Conservation (phyloP, 2,113 vertebrate species). For the Desmodus rotundus region DNA sequence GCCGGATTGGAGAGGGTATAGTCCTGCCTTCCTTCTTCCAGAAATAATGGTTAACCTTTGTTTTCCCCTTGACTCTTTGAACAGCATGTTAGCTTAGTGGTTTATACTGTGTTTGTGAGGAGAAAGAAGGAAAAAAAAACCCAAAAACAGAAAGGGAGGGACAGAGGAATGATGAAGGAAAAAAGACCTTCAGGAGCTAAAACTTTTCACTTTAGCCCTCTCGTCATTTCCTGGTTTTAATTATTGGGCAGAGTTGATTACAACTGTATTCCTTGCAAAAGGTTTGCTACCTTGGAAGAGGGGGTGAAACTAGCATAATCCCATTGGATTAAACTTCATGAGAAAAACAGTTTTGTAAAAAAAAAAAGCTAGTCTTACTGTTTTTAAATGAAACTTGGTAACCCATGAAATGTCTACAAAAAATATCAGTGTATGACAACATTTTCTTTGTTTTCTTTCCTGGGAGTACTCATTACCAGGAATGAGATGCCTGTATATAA, state of each 20-base stretch:
- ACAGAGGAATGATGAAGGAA: neutral
- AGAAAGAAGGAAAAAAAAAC: neutral
- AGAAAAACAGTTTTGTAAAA: constrained; percentile 23
- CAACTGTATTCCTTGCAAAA: neutral
- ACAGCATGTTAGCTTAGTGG: neutral
- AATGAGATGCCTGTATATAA: neutral
- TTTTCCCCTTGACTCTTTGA: neutral
- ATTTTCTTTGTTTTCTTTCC: neutral
- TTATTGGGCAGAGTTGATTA: neutral
- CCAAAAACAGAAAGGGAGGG: neutral
- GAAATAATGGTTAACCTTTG: neutral
- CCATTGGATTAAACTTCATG: neutral
- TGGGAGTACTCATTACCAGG: neutral
- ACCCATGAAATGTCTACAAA: neutral
- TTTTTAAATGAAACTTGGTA: constrained; percentile 5
- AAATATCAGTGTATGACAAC: neutral
- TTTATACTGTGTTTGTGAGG: neutral
- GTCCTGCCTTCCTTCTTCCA: neutral
- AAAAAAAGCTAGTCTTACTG: neutral
- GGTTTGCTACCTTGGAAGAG: neutral
- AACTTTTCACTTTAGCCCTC: neutral
- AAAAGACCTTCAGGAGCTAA: neutral
- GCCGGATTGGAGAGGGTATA: neutral
- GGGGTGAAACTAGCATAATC: neutral
- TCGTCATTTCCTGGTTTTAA: neutral